Evolutionary conservation across 2,797 vertebrate species (phyloP), one percentile per base, ranked within the genome.

Genomic region (Tapera naevia): DNA sequence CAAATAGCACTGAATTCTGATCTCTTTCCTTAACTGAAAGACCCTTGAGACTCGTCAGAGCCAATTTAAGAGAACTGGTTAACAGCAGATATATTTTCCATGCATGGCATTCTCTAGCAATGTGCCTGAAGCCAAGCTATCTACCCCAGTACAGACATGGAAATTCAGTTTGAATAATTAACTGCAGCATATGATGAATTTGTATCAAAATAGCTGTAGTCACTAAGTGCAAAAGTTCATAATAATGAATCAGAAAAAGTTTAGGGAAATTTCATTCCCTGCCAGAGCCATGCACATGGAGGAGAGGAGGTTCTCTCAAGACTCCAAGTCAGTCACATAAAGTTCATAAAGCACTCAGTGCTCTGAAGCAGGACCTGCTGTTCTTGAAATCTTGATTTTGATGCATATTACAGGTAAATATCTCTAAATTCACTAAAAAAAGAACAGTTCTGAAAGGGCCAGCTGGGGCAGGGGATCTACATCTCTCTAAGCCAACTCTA

Each of bases 101-200:
- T 61, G n/a, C 61, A 60, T 54, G 70, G 43, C 3, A 3, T 19
- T 81, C 25, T 57, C 53, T 28, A 25, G n/a, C 39, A 72, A 11
- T 17, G 43, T 81, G 46, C 80, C 70, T 73, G 78, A 62, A 92
- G 54, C 35, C 60, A 84, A 84, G 15, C 62, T 46, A 6, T 11
- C 19, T 22, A 86, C 91, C 37, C 15, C 48, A 12, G 50, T 54
- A 32, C 2, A 4, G 66, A 83, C 46, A 46, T 89, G 74, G 51
- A 82, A 70, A 95, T 81, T 79, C 43, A 27, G 37, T 72, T 33
- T 88, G 62, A 74, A 94, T 79, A 93, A 86, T 93, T 94, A 95
- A 83, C 73, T 72, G 76, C 35, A 61, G 54, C 66, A 75, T 57
- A 54, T 37, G 50, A 92, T 13, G 46, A 8, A 60, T 66, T 39